Base-by-base conservation (phyloP, 2,113 vertebrate species). In the Chaenogobius annularis region DNA sequence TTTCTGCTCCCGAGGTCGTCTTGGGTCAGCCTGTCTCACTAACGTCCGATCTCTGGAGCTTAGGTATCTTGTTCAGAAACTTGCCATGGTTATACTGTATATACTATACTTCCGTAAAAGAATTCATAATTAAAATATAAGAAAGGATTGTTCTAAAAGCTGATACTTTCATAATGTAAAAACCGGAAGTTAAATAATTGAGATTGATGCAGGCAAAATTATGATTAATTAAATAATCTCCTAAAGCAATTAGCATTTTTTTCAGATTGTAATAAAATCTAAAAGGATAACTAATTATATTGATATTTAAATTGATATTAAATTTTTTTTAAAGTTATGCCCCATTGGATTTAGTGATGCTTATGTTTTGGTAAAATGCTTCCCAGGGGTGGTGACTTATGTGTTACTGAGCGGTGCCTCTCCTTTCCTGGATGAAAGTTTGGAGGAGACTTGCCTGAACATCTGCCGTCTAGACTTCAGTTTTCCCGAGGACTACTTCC, bases 381-480 rank as follows among this genome's bases (percentile, higher is more conserved):
- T 81, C 67, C 26, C 81, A 92, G 91, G 98, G 44, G 98, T 99
- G 91, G 94, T 99, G 89, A 94, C 97, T 0, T 99, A 99, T 0
- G 96, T 99, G 69, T 91, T 99, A 78, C 95, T 99, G 67, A 99
- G 98, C 15, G 98, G 98, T 2, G 97, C 98, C 66, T 99, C 97
- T 85, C 98, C 98, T 88, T 99, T 99, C 93, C 91, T 99, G 91
- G 98, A 99, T 37, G 98, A 99, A 93, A 99, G 97, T 5, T 90
- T 96, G 90, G 97, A 99, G 87, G 97, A 99, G 94, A 99, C 98
- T 52, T 99, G 98, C 92, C 94, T 99, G 87, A 99, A 99, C 93
- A 97, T 99, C 95, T 99, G 97, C 92, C 96, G 96, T 63, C 94
- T 99, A 88, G 97, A 99, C 94, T 99, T 98, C 92, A 98, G 97